phyloP scores from a whole-genome alignment of 2,797 vertebrate species.

The Simalia tracyae region DNA sequence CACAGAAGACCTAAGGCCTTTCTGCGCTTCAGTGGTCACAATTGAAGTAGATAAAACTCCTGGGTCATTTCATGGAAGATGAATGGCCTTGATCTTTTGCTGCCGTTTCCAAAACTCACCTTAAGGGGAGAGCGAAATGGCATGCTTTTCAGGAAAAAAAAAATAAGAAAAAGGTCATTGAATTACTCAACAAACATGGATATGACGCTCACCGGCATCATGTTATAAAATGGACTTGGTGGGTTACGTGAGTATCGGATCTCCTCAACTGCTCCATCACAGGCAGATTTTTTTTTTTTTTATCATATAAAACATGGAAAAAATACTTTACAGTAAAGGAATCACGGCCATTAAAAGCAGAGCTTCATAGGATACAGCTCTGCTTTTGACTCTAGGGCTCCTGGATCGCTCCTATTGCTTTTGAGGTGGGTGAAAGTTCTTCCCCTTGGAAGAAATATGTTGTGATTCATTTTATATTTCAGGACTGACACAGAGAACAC shows the following conservation, averaged over 20 bases:
- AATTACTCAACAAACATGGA: not conserved
- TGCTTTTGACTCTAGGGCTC: no score
- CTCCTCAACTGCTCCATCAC: not conserved
- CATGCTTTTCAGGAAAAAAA: not conserved
- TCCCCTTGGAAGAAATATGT: not conserved
- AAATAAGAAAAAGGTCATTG: not conserved
- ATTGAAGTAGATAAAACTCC: not conserved
- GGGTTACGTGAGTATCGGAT: not conserved
- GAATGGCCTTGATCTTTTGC: not conserved
- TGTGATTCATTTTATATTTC: conserved; percentile 63
- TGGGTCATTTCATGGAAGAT: not conserved
- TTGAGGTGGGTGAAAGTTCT: not conserved
- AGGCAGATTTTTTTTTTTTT: not conserved
- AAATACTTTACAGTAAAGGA: not conserved
- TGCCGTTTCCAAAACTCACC: not conserved
- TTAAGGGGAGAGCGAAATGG: not conserved
- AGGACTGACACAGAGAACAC: conserved; percentile 63
- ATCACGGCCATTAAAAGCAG: not conserved
- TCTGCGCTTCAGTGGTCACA: not conserved
- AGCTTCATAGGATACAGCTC: no score
- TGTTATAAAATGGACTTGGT: not conserved
- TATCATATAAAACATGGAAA: not conserved
- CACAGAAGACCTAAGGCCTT: not conserved
- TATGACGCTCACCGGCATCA: not conserved
- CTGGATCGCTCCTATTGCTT: not conserved